These are phyloP conservation scores for Sinocyclocheilus anophthalmus DNA, from an alignment of 2,113 vertebrate genomes.

Conservation along the genomic window DNA sequence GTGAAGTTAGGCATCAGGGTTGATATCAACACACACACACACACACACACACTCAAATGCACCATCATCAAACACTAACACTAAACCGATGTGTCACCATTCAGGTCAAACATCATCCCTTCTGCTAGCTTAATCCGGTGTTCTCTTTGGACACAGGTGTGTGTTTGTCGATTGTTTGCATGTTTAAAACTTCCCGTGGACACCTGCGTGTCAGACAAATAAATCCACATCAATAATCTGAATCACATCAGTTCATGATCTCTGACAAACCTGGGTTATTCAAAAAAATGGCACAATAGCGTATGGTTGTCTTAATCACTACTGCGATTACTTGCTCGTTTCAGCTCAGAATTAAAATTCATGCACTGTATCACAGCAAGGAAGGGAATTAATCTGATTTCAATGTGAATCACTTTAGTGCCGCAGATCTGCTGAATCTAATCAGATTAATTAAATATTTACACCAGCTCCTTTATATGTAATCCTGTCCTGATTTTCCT, in stretches of 20 bases:
- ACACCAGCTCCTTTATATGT: conserved; percentile 18
- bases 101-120: conserved; percentile 57
- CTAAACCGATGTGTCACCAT: conserved; percentile 62
- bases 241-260: neutral
- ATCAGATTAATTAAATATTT: conserved; percentile 72
- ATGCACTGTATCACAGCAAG: conserved; percentile 1
- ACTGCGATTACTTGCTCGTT: conserved; percentile 31
- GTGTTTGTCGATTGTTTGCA: conserved; percentile 24
- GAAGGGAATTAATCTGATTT: conserved; percentile 40
- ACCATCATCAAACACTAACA: conserved; percentile 10
- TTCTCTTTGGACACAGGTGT: conserved; percentile 67
- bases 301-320: conserved; percentile 4
- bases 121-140: conserved; percentile 55
- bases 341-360: conserved; percentile 29
- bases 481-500: conserved; percentile 60
- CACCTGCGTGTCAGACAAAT: conserved; percentile 61
- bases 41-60: conserved; percentile 32
- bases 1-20: neutral
- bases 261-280: neutral
- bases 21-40: conserved; percentile 32
- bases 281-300: neutral
- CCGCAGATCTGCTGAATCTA: conserved; percentile 69
- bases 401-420: conserved; percentile 64
- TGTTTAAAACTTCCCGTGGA: conserved; percentile 19
- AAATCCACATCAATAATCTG: neutral